These are phyloP conservation scores for Lethenteron reissneri DNA, from an alignment of 2,113 vertebrate genomes.

Conservation along the genomic window DNA sequence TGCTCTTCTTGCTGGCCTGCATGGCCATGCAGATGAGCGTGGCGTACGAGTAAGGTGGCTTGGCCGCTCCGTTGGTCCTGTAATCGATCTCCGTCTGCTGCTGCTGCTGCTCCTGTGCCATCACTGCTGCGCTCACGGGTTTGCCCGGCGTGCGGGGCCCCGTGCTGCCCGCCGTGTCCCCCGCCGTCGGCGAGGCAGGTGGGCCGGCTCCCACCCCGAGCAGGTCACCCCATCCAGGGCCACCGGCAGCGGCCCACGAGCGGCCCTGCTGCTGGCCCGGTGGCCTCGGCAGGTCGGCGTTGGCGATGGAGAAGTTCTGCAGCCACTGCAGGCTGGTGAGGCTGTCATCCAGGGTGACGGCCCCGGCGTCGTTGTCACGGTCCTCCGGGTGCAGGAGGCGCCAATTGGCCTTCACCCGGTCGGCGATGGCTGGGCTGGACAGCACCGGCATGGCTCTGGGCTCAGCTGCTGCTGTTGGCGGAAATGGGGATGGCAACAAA, in stretches of 20 bases:
- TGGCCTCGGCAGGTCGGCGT: conserved; percentile 18
- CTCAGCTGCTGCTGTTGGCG: no score
- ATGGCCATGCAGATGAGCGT: conserved; percentile 59
- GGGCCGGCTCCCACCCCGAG: conserved; percentile 23
- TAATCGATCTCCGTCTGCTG: conserved; percentile 31
- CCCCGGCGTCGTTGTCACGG: conserved; percentile 17
- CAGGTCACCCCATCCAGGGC: conserved; percentile 11
- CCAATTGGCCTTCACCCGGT: conserved; percentile 31
- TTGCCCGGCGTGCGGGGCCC: conserved; percentile 19
- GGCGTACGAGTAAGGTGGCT: conserved; percentile 48
- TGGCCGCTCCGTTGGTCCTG: conserved; percentile 34
- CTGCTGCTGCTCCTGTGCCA: conserved; percentile 8
- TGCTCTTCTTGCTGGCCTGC: conserved; percentile 42
- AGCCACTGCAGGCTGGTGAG: conserved; percentile 57
- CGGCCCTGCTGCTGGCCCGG: conserved; percentile 18
- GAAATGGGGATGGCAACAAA: no score
- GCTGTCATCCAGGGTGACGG: conserved; percentile 33
- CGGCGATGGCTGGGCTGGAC: conserved; percentile 26
- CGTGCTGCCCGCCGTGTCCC: conserved; percentile 33
- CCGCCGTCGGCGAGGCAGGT: conserved; percentile 39
- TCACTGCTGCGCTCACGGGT: conserved; percentile 13
- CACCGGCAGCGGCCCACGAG: conserved; percentile 14
- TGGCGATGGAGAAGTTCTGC: conserved; percentile 48
- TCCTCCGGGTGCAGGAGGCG: conserved; percentile 24
- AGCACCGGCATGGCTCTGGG: conserved; percentile 26